Evolutionary conservation across 2,797 vertebrate species (phyloP).

Genomic region (Sebastes wilsoni): DNA sequence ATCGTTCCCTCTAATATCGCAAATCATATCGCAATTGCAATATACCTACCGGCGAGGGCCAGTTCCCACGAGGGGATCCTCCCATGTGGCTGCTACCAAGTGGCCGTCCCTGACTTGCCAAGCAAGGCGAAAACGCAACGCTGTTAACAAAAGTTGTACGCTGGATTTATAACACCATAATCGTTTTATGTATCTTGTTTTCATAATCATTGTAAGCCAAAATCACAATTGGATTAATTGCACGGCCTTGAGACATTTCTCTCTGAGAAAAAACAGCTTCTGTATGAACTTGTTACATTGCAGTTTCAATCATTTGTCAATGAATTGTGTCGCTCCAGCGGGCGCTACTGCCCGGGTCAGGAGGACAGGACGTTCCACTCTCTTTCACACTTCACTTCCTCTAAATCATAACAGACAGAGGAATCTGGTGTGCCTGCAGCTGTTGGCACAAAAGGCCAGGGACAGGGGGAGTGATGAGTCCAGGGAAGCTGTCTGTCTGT

Average conservation of each 20-base stretch:
- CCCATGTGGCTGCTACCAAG: no score
- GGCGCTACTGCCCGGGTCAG: slow-evolving; percentile 36
- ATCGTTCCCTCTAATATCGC: no score
- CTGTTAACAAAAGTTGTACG: no score
- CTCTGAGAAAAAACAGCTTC: not conserved
- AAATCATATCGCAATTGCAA: no score
- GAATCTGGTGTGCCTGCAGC: slow-evolving; percentile 52
- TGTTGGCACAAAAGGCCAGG: slow-evolving; percentile 38
- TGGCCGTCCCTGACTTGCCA: no score
- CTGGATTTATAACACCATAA: no score
- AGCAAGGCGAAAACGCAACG: no score
- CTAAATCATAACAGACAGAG: slow-evolving; percentile 59
- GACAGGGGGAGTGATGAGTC: slow-evolving; percentile 17
- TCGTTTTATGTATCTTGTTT: no score
- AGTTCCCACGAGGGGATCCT: no score
- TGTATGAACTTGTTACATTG: not conserved
- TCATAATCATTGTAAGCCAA: not conserved
- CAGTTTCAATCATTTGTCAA: not conserved
- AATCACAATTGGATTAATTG: not conserved
- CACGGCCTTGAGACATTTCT: not conserved
- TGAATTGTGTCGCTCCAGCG: not conserved
- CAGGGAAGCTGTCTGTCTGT: slow-evolving; percentile 23
- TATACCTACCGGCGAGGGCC: no score
- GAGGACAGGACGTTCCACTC: slow-evolving; percentile 40
- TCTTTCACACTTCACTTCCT: slow-evolving; percentile 55